Evolutionary conservation across 64 coral and sea anemone genomes (phyloP), one percentile per base, ranked within the genome.

Genomic region (Porites lutea): DNA sequence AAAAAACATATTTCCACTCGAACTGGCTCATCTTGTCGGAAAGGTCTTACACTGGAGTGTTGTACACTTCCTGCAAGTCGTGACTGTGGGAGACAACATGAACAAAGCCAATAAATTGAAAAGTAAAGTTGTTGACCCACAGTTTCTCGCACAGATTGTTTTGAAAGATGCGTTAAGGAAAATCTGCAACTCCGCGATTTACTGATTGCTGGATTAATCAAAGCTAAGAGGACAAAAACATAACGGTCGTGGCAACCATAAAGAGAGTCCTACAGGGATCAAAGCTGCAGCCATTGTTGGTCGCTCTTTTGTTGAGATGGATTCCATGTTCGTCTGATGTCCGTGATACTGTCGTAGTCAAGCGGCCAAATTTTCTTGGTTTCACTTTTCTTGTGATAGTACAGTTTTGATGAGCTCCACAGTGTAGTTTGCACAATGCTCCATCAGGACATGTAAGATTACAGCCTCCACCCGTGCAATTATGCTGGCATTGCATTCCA

Each of bases 401-500:
- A 6, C 46, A 82, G n/a, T 65, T 89, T 13, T 77, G 46, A 65
- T 50, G 52, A 54, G 78, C 68, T 64, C 59, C 68, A 74, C 59
- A 89, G 81, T 84, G 50, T 82, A 89, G 92, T 18, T 43, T 61
- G 50, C 92, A 94, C 18, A 65, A 23, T 55, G 87, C 52, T 22
- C 49, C 82, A 13, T 62, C 52, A 14, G 77, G 71, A 54, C 92
- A 94, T 6, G 69, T 89, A 87, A 94, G 52, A 37, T 75, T 83
- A 58, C 92, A 94, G 12, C 92, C 92, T 15, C 92, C 92, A 15
- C 82, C 75, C 15, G 64, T 60, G 62, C 92, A 94, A 57, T 83
- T 71, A 21, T 94, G 92, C 6, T 37, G 79, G 79, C 92, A 94
- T 53, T 84, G 60, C 48, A 76, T 43, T 66, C 78, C 92, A 5